Base-by-base conservation (phyloP, 2,113 vertebrate species). In the Hepsetus odoe region DNA sequence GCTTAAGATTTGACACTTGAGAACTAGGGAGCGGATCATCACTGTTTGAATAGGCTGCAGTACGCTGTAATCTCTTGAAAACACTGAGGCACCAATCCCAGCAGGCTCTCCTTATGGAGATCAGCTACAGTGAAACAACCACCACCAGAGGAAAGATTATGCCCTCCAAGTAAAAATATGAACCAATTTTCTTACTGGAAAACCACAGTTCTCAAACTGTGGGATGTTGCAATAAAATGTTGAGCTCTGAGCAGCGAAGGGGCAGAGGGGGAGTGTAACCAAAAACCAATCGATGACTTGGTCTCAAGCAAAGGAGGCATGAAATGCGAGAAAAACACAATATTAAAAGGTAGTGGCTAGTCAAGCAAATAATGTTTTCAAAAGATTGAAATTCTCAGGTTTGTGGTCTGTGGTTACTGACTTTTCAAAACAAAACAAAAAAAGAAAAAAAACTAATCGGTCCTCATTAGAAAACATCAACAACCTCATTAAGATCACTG, bases 51-150 rank as follows among this genome's bases (percentile, higher is more conserved):
- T 67, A 73, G 24, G 28, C 64, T 56, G 28, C 10, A 58, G 28
- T 6, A 8, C 14, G 62, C 46, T 65, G 33, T 65, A 67, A 58
- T 67, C 32, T 59, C 59, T 75, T 46, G 12, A 18, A 75, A 74
- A 74, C 44, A 65, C 42, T 3, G 33, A 18, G 9, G 10, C 38
- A 35, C 4, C 32, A 33, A 24, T 24, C 42, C 14, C 46, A 53
- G 38, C 35, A n/a, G 35, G 33, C 35, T 40, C 11, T 68, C 51
- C 33, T 67, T 18, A 2, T 9, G 49, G 49, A 68, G 40, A 44
- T 44, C 30, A 69, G 46, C 22, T 22, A 53, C 24, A 16, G 59
- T n/a, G 16, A 51, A 51, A 64, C 59, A 32, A 64, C 30, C 32
- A 62, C 30, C 10, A 22, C 26, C 61, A 77, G 13, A 18, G 32